Base-by-base conservation (phyloP, 2,113 vertebrate genomes). In the Sander vitreus region DNA sequence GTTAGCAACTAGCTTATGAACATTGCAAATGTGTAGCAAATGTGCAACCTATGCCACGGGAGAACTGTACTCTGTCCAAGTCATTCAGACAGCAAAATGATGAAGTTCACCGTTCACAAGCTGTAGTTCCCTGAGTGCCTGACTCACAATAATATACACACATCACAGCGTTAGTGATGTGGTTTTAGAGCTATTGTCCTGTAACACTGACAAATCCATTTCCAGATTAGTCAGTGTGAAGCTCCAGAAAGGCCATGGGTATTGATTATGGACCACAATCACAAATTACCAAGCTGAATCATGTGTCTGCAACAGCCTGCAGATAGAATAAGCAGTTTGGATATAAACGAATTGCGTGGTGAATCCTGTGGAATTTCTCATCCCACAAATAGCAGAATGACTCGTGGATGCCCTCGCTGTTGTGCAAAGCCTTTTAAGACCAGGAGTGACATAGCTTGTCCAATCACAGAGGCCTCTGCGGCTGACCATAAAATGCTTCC, bases 401-500 rank as follows among this genome's bases (percentile, higher is more conserved):
- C 94, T 93, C 81, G 80, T 73, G 71, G 87, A 88, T 93, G 93
- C 91, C 92, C 91, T 90, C 54, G 76, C 65, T 87, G 85, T 92
- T 94, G 89, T 93, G 91, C 90, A 92, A 89, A 93, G 80, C 78
- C 89, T 93, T 93, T 93, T 91, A 91, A 90, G 90, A 94, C 88
- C 91, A 93, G 89, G 86, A 94, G 91, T 93, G 94, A 91, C 93
- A 95, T 73, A 83, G 90, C 86, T 92, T 90, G 93, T 94, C 94
- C 93, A 94, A 93, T 94, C 93, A 93, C 90, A 89, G 89, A 87
- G 89, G 93, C 91, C 90, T 92, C 86, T 94, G 94, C 21, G 94
- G 89, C 88, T 91, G 86, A 93, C 92, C 88, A 88, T 93, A 94
- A 96, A 96, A 88, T 94, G 91, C 89, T 96, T 95, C 94, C 95